Evolutionary conservation across 2,888 invertebrate genomes (phyloP), one percentile per base, ranked within the genome.

Genomic region (Catocala sponsa): DNA sequence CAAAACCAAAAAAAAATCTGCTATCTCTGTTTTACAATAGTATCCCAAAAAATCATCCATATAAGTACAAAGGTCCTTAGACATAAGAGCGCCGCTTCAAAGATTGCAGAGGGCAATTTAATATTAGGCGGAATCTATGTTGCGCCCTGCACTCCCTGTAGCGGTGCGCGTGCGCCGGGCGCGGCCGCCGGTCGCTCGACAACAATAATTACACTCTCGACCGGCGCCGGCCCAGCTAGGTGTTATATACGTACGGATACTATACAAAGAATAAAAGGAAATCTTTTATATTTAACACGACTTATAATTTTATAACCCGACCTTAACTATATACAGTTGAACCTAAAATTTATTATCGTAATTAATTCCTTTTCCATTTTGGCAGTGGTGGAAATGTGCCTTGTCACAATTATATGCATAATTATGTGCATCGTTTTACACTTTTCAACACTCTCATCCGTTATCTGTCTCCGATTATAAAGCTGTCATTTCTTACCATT

Each of bases 331-430:
- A 90, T 92, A 92, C 92, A 92, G 82, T 89, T 88, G 81, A 79
- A 80, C 63, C 71, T 78, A 68, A 68, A 56, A 72, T 70, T 82
- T 83, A 85, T 84, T 86, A 86, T 84, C 85, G 80, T 82, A 79
- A 81, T 82, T 86, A 85, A 70, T 71, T 71, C 73, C 62, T 87
- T 84, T 85, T 84, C 84, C 88, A 87, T 90, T 86, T 92, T 92
- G 94, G 94, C 94, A 93, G 92, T 94, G 93, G 84, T 94, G 91
- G 94, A 94, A 92, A 95, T 95, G 95, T 95, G 95, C 95, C 95
- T 95, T 94, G 94, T 92, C 89, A 89, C 88, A 88, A 86, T 85
- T 80, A 68, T 68, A 60, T 59, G 65, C 69, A 62, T 56, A 64
- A 59, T 65, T 35, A 88, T 85, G 89, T 90, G 90, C 86, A 82